A percentile compares a stretch with the other conserved stretches of the same genome.
phyloP scores from a whole-genome alignment of 2,113 vertebrate genomes.

The Pogonocichla stellata region DNA sequence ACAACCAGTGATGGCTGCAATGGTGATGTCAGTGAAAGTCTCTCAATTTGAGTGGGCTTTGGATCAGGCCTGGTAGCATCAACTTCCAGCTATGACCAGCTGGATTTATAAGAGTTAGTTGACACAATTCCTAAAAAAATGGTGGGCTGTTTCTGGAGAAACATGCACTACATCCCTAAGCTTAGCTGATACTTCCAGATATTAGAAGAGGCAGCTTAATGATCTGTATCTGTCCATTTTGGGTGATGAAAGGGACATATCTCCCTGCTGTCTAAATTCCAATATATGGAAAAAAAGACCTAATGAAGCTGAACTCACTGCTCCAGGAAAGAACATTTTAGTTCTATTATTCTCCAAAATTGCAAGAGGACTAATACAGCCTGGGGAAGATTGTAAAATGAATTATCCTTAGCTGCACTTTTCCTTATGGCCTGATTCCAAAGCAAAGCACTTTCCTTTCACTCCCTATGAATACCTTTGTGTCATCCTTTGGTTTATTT shows the following conservation, averaged over 20 bases:
- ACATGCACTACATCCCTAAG: not conserved
- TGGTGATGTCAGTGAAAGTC: not conserved
- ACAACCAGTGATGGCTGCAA: not conserved
- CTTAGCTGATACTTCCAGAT: not conserved
- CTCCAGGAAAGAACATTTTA: slow-evolving; percentile 25
- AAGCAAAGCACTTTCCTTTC: slow-evolving; percentile 37
- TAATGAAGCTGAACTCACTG: not conserved
- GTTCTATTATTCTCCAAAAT: slow-evolving; percentile 40
- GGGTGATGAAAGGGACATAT: not conserved
- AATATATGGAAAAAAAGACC: not conserved
- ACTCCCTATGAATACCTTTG: slow-evolving; percentile 27
- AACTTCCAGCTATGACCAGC: not conserved
- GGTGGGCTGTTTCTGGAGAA: not conserved
- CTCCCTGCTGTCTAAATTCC: not conserved
- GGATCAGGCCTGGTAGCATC: not conserved
- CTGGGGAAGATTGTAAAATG: slow-evolving; percentile 30
- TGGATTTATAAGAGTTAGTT: not conserved
- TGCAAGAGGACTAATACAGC: slow-evolving; percentile 9
- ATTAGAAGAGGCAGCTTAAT: not conserved
- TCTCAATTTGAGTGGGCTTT: rapidly evolving
- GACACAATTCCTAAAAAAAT: not conserved
- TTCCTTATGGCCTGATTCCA: slow-evolving; percentile 11
- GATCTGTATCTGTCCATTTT: not conserved
- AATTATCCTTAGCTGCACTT: slow-evolving; percentile 35
- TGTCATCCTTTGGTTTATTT: slow-evolving; percentile 36